Base-by-base conservation (phyloP, 2,113 vertebrate species). In the Ophiodon elongatus region DNA sequence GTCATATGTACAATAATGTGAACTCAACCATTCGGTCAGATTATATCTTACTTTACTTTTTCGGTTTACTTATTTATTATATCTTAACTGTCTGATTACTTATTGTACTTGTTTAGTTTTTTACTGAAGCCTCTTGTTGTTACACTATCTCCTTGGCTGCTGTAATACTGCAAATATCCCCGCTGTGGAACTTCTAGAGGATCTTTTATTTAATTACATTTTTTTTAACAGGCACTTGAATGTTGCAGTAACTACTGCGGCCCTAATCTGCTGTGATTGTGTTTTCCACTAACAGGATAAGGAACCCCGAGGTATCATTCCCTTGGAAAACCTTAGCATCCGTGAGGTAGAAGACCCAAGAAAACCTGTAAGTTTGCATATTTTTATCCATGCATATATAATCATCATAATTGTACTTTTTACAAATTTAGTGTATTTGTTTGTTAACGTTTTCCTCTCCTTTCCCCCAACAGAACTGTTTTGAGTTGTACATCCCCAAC, bases 401-500 rank as follows among this genome's bases (percentile, higher is more conserved):
- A 23, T 60, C 4, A 8, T 23, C 4, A 15, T 10, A n/a, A 10
- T 29, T 27, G 4, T 59, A 7, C 25, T 15, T 57, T 27, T 27
- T 13, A 14, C 11, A 14, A 25, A 57, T 27, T 27, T 7, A 2
- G 13, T 15, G 56, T 59, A 13, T 59, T 3, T 56, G 14, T 15
- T 50, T 57, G 43, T 76, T 80, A 0, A n/a, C 52, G 39, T 10
- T 0, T 15, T 43, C 0, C 31, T 31, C 7, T 0, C 6, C 8
- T 35, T 27, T 47, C 13, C n/a, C 4, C 23, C 25, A 29, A 73
- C 69, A 98, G 97, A 98, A 98, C 94, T 98, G 97, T 89, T 98
- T 98, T 73, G 97, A 98, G 92, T 94, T 98, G 27, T 98, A 98
- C 89, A 98, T 98, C 89, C 97, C 97, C 74, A 98, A 98, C 90